Evolutionary conservation across 2,113 vertebrate genomes (phyloP).

Genomic region (Burhinus oedicnemus): DNA sequence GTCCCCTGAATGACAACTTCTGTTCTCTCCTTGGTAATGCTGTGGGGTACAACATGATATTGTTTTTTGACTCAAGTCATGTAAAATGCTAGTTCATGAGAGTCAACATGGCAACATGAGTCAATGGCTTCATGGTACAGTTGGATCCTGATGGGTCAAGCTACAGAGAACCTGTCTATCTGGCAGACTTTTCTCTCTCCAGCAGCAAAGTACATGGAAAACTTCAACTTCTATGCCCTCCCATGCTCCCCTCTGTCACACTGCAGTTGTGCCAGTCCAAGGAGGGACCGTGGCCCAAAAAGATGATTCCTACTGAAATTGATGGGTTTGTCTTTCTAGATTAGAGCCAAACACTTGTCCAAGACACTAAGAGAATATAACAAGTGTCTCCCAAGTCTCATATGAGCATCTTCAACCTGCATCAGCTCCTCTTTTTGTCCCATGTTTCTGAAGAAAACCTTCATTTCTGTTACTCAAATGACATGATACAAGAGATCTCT

Average conservation of each 20-base stretch:
- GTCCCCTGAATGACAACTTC: slow-evolving; percentile 95
- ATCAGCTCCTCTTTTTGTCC: not conserved
- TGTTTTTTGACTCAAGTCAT: not conserved
- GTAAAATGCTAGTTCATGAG: not conserved
- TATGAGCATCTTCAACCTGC: not conserved
- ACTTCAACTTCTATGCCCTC: not conserved
- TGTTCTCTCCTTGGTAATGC: slow-evolving; percentile 93
- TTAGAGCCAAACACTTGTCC: not conserved
- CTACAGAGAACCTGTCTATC: not conserved
- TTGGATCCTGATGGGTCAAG: not conserved
- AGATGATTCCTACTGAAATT: not conserved
- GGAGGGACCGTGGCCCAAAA: not conserved
- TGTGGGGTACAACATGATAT: not conserved
- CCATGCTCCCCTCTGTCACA: not conserved
- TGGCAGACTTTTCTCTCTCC: not conserved
- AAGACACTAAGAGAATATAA: not conserved
- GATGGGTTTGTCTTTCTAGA: not conserved
- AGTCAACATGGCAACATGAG: fast-evolving
- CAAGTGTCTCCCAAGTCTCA: not conserved
- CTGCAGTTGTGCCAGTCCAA: not conserved
- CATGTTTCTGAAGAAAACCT: not conserved
- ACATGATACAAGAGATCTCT: not conserved
- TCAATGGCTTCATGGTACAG: not conserved
- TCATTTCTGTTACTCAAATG: not conserved
- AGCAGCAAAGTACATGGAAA: not conserved